Percentiles rank a stretch among this genome's conserved stretches.
Conservation (phyloP, 2,113 vertebrate species). For the Alouatta palliata region DNA sequence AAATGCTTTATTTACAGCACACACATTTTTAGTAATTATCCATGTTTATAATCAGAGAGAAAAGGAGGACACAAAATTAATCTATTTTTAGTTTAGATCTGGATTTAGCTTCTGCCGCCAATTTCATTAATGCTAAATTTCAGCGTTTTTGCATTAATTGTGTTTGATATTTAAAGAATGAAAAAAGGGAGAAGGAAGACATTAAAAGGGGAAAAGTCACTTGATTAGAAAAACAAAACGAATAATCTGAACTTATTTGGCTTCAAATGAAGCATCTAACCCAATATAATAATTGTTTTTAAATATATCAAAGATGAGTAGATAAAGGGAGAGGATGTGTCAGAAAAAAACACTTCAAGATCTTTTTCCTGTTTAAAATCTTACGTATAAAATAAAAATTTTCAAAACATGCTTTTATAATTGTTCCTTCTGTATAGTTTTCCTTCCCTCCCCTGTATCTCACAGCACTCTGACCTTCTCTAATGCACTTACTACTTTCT, state of each 20-base stretch:
- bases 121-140: background rate
- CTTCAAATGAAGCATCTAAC: background rate
- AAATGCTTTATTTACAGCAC: constrained; percentile 15
- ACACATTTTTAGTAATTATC: background rate
- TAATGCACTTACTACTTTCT: background rate
- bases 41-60: background rate
- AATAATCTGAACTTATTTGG: background rate
- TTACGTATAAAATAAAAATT: background rate
- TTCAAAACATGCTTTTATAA: background rate
- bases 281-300: background rate
- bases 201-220: background rate
- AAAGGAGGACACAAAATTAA: background rate
- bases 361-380: background rate
- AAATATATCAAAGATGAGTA: background rate
- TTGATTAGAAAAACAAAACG: background rate
- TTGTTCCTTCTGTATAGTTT: background rate
- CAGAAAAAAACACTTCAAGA: background rate
- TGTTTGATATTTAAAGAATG: background rate
- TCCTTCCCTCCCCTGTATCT: background rate
- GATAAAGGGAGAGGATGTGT: background rate
- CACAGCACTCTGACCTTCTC: background rate
- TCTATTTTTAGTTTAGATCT: background rate
- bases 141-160: background rate
- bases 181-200: background rate
- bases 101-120: background rate